Evolutionary conservation across 2,113 vertebrate genomes (phyloP).

Genomic region (Pseudorasbora parva): DNA sequence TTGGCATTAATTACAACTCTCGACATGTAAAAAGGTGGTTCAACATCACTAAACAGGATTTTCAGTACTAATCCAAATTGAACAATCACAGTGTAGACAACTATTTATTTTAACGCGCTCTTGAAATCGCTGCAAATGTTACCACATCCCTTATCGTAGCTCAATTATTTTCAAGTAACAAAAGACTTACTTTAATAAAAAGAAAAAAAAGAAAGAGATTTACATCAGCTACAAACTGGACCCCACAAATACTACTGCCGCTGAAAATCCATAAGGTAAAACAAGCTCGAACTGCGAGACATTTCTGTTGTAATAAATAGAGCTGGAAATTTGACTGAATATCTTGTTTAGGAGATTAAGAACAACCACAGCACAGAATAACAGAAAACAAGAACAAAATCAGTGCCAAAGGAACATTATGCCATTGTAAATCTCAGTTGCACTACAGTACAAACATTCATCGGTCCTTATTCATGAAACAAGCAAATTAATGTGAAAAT

Average conservation of each 20-base stretch:
- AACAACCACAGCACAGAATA: neutral
- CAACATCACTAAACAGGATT: conserved; percentile 17
- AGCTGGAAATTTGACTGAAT: conserved; percentile 52
- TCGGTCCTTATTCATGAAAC: neutral
- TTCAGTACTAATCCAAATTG: neutral
- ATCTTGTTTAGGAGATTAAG: conserved; percentile 34
- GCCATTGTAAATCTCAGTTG: conserved; percentile 47
- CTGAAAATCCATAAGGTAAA: neutral
- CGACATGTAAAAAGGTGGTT: conserved; percentile 60
- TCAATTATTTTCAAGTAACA: conserved; percentile 2
- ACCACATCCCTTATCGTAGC: conserved; percentile 13
- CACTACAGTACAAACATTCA: conserved; percentile 36
- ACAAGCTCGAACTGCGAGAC: conserved; percentile 19
- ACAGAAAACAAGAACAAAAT: neutral
- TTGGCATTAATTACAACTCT: conserved; percentile 68
- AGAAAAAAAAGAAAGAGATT: neutral
- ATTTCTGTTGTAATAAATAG: conserved; percentile 48
- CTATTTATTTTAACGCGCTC: neutral
- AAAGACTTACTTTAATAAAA: neutral
- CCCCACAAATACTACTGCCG: neutral
- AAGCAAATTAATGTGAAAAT: neutral
- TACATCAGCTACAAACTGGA: neutral
- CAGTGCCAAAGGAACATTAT: conserved; percentile 61
- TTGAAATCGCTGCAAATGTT: neutral
- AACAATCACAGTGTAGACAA: conserved; percentile 29